phyloP scores from a whole-genome alignment of 2,888 invertebrate species.

The Thymelicus acteon region DNA sequence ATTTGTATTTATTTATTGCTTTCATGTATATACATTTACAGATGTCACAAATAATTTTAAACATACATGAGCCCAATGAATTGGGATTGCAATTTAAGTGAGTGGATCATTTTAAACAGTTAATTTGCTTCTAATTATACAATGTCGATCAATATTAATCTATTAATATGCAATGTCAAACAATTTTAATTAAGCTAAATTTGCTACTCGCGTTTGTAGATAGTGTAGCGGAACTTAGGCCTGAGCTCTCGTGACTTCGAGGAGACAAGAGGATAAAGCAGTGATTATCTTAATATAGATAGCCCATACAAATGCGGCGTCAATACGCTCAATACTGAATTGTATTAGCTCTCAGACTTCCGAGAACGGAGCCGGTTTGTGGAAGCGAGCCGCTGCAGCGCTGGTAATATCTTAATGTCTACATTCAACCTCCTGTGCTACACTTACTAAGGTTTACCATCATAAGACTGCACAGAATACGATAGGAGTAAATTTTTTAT shows the following conservation, averaged over 20 bases:
- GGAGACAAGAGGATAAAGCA: not conserved
- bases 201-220: too few relatives aligned
- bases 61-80: too few relatives aligned
- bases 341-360: not conserved
- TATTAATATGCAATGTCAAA: too few relatives aligned
- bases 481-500: not conserved
- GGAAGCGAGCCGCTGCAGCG: not conserved
- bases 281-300: not conserved
- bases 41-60: too few relatives aligned
- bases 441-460: not conserved
- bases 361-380: not conserved
- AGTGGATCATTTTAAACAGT: too few relatives aligned
- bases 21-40: too few relatives aligned
- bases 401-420: constrained; percentile 16
- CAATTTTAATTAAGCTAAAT: too few relatives aligned
- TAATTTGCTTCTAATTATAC: too few relatives aligned
- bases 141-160: too few relatives aligned
- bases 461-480: not conserved
- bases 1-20: too few relatives aligned
- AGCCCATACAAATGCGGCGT: not conserved
- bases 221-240: too few relatives aligned
- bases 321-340: not conserved
- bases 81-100: too few relatives aligned
- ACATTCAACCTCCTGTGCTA: not conserved
- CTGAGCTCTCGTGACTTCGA: not conserved